Percentiles rank a stretch among this genome's conserved stretches.
Evolutionary conservation across 2,113 vertebrate species (phyloP).

Genomic region (Aptenodytes patagonicus): DNA sequence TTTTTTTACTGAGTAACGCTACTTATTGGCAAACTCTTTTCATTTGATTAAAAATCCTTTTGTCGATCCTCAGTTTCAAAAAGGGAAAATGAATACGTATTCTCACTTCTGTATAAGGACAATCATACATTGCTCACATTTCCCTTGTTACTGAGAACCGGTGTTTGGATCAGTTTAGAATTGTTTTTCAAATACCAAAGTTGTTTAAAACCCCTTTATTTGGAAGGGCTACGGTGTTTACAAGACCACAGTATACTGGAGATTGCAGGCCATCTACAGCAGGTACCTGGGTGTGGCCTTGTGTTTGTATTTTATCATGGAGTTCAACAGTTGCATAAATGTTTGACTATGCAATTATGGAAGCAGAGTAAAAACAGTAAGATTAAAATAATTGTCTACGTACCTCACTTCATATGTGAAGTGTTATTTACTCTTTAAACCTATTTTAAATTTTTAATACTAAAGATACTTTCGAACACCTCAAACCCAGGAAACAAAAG

Average conservation of each 20-base stretch:
- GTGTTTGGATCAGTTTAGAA: background rate
- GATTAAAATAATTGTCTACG: background rate
- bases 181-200: background rate
- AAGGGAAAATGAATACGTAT: background rate
- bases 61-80: background rate
- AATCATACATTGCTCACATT: accelerated
- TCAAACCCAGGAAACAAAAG: background rate
- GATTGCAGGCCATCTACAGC: background rate
- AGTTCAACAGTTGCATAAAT: background rate
- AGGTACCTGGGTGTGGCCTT: background rate
- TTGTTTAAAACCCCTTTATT: background rate
- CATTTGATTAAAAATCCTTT: background rate
- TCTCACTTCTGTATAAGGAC: background rate
- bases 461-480: background rate
- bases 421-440: background rate
- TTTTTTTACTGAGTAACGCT: background rate
- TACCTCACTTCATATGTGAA: background rate
- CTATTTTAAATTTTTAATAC: background rate
- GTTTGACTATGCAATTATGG: background rate
- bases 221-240: background rate
- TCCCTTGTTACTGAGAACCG: background rate
- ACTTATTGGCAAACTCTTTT: background rate
- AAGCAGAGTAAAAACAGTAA: background rate
- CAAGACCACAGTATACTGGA: background rate
- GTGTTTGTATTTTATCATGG: background rate